These are phyloP conservation scores for Epinotia demarniana DNA, from an alignment of 2,888 invertebrate genomes.

Conservation along the genomic window DNA sequence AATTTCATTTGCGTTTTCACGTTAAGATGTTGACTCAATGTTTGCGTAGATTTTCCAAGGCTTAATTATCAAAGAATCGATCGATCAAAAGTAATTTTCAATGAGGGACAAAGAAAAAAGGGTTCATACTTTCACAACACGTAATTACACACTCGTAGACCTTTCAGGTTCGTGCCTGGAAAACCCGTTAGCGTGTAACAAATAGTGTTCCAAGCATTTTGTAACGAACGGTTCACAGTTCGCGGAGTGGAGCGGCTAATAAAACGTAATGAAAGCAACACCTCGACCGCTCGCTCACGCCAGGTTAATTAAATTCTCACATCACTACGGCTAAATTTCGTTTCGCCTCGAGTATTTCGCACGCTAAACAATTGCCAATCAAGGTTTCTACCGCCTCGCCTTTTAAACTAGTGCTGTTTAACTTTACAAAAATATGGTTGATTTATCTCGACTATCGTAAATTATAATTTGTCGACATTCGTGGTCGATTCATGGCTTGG, in stretches of 20 bases:
- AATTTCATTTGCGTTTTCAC: neutral
- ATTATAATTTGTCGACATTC: neutral
- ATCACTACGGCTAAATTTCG: conserved; percentile 53
- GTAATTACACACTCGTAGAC: conserved; percentile 12
- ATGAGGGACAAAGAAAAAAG: neutral
- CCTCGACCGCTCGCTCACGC: conserved; percentile 46
- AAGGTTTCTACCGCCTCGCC: conserved; percentile 37
- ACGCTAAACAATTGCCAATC: conserved; percentile 47
- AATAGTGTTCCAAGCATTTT: conserved; percentile 22
- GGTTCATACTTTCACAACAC: neutral
- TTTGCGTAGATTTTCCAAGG: neutral
- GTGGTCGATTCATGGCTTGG: too few species aligned
- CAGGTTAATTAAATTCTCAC: conserved; percentile 72
- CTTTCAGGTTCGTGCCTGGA: neutral
- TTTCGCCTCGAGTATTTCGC: conserved; percentile 44
- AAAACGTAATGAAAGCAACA: conserved; percentile 59
- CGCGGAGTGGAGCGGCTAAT: conserved; percentile 55
- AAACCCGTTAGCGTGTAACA: conserved; percentile 19
- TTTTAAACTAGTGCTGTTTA: neutral
- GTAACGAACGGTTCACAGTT: conserved; percentile 39
- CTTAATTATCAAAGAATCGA: neutral
- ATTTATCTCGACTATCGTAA: neutral
- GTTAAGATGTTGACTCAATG: neutral
- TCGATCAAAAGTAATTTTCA: neutral
- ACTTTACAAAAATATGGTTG: neutral